Evolutionary conservation across 30 jellyfish, hydroid and myxozoan species (phyloP).

Genomic region (Chironex yamaguchii): DNA sequence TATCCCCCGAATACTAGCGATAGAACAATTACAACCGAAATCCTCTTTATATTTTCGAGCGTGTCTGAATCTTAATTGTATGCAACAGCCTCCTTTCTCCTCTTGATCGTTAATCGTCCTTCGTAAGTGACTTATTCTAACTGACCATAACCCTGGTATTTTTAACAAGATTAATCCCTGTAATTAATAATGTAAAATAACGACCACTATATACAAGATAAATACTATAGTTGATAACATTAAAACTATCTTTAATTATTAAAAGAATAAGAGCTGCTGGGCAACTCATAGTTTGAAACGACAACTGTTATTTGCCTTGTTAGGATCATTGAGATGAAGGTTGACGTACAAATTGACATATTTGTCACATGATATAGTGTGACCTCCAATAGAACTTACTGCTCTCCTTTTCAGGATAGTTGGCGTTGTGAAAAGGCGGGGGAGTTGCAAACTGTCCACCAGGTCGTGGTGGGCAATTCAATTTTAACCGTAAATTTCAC

Average conservation of each 20-base stretch:
- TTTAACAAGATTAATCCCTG: conserved; percentile 81
- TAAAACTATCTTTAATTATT: not conserved
- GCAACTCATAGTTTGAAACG: not conserved
- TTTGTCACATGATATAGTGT: no score
- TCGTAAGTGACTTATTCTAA: not conserved
- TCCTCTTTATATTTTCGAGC: not conserved
- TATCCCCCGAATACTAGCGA: not conserved
- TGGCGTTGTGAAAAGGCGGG: no score
- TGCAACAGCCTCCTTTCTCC: not conserved
- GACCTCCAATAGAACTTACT: no score
- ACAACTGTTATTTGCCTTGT: not conserved
- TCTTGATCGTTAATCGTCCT: not conserved
- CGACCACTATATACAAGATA: conserved; percentile 33
- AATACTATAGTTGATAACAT: not conserved
- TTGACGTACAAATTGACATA: no score
- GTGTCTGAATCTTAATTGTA: not conserved
- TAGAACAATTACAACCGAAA: not conserved
- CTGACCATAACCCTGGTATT: not conserved
- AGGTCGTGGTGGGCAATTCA: no score
- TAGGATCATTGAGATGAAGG: not conserved
- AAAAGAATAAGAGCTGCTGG: not conserved
- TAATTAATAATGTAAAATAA: conserved; percentile 83
- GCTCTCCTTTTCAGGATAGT: no score
- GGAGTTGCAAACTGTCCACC: no score
- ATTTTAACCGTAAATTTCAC: no score